Percentiles rank a stretch among this genome's conserved stretches.
Evolutionary conservation across 2,888 invertebrate species (phyloP).

Genomic region (Hypomecis atomaria): DNA sequence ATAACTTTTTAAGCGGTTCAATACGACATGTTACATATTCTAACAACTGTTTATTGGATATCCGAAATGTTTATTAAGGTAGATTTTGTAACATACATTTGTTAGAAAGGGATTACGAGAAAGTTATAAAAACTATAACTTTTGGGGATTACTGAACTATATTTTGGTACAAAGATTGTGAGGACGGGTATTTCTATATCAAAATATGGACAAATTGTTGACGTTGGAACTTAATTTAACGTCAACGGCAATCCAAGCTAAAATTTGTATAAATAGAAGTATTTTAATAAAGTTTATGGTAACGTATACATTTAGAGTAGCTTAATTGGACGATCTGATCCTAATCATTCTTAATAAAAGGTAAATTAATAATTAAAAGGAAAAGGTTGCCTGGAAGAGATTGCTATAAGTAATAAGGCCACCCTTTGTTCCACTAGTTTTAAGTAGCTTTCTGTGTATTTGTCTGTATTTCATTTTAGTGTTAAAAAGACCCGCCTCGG

Average conservation of each 20-base stretch:
- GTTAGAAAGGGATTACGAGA: slow-evolving; percentile 20
- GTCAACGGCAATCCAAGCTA: background rate
- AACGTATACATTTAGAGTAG: background rate
- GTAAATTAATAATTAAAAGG: no score
- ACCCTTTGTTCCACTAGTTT: no score
- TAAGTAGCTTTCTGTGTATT: no score
- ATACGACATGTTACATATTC: slow-evolving; percentile 51
- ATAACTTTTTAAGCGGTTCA: slow-evolving; percentile 51
- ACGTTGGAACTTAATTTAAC: background rate
- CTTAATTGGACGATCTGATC: no score
- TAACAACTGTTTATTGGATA: slow-evolving; percentile 46
- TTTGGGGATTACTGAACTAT: slow-evolving; percentile 17
- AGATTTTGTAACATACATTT: slow-evolving; percentile 14
- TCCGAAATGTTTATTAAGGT: slow-evolving; percentile 35
- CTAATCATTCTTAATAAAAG: no score
- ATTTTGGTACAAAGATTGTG: slow-evolving; percentile 1
- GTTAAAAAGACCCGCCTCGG: no score
- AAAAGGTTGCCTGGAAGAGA: no score
- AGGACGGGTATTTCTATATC: background rate
- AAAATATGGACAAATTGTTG: background rate
- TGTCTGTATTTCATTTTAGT: no score
- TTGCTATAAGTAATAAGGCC: no score
- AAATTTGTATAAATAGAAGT: background rate
- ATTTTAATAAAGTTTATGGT: background rate
- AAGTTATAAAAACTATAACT: slow-evolving; percentile 21